Evolutionary conservation across 2,113 vertebrate species (phyloP).

Genomic region (Anas platyrhynchos): DNA sequence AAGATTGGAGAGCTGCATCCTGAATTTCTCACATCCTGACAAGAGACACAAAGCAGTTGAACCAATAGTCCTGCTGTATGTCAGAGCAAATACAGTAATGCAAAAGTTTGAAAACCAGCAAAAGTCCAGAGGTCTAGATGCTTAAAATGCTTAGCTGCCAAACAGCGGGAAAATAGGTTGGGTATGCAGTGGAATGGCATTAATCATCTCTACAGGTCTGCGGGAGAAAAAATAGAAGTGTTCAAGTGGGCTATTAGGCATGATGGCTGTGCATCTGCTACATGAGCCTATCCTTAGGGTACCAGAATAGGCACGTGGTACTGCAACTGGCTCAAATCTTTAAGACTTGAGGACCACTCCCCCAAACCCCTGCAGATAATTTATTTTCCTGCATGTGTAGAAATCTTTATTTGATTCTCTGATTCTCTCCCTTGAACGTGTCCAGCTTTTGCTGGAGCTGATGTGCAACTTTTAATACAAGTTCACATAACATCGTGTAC

Average conservation of each 20-base stretch:
- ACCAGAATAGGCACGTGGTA: neutral
- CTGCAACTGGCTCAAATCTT: neutral
- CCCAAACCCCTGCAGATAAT: neutral
- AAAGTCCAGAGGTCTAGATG: neutral
- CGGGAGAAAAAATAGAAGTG: neutral
- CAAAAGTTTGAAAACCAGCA: neutral
- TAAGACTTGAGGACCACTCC: accelerated
- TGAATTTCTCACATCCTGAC: no score
- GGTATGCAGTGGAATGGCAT: neutral
- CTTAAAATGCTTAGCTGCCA: neutral
- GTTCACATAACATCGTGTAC: accelerated
- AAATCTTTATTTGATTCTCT: neutral
- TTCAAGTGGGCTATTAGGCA: neutral
- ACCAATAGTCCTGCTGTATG: neutral
- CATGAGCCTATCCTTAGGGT: neutral
- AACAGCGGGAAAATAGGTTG: neutral
- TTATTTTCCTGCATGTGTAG: neutral
- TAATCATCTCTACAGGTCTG: neutral
- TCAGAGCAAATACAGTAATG: neutral
- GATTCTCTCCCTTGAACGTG: neutral
- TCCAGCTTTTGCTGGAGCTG: neutral
- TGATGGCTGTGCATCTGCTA: neutral
- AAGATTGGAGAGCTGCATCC: no score
- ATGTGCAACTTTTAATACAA: accelerated
- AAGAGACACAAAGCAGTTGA: neutral